phyloP scores from a whole-genome alignment of 2,888 invertebrate genomes.

The Drosophila macrospina region DNA sequence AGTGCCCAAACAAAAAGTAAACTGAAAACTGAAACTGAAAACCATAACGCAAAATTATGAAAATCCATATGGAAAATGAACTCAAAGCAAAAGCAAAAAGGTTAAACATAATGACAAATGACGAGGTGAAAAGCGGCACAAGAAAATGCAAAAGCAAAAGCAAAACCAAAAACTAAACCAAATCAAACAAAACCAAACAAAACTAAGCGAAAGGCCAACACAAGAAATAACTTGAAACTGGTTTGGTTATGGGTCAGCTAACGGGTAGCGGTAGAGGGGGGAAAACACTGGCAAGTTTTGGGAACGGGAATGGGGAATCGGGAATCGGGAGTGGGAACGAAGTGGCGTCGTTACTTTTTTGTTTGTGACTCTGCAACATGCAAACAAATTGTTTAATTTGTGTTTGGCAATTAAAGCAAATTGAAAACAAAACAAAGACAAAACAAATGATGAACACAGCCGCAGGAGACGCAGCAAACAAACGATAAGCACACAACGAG shows the following conservation, averaged over 20 bases:
- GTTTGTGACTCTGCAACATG: conserved; percentile 32
- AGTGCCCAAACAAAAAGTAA: conserved; percentile 51
- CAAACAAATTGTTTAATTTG: conserved; percentile 66
- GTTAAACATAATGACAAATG: conserved; percentile 48
- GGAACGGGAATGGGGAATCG: conserved; percentile 28
- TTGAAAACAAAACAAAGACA: conserved; percentile 54
- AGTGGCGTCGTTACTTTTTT: conserved; percentile 30
- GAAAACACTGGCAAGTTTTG: conserved; percentile 19
- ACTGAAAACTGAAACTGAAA: conserved; percentile 52
- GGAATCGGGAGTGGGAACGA: conserved; percentile 11
- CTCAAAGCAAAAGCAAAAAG: conserved; percentile 37
- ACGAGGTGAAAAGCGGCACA: conserved; percentile 35
- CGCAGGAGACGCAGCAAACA: conserved; percentile 20
- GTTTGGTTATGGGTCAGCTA: conserved; percentile 58
- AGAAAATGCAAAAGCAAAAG: conserved; percentile 44
- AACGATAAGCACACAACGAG: background rate
- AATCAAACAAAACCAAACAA: conserved; percentile 54
- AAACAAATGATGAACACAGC: conserved; percentile 20
- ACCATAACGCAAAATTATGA: conserved; percentile 64
- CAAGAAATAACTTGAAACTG: conserved; percentile 63
- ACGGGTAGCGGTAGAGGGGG: background rate
- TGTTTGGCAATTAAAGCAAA: conserved; percentile 63
- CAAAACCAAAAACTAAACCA: conserved; percentile 25
- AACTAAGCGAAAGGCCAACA: conserved; percentile 50
- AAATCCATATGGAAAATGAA: conserved; percentile 72